These are phyloP conservation scores for Fundulus diaphanus DNA, from an alignment of 2,797 vertebrate genomes.

Conservation along the genomic window DNA sequence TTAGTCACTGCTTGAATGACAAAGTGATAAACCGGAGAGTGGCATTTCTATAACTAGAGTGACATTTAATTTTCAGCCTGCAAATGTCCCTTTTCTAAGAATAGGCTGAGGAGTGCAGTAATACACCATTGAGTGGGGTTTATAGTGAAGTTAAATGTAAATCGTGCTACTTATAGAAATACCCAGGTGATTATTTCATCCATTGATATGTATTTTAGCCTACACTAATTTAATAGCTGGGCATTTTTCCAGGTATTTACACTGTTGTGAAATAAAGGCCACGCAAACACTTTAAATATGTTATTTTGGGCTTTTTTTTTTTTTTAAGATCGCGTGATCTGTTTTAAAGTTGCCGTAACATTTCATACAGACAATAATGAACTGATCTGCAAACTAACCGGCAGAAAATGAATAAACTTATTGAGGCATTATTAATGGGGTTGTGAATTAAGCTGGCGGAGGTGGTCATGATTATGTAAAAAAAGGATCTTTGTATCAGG, in stretches of 20 bases:
- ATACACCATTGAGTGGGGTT: slow-evolving; percentile 4
- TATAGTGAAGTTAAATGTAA: background rate
- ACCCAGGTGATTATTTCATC: background rate
- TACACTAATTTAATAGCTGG: no score
- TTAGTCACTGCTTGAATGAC: slow-evolving; percentile 41
- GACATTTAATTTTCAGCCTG: slow-evolving; percentile 68
- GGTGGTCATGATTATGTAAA: background rate
- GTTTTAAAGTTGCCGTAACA: background rate
- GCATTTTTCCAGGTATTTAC: no score
- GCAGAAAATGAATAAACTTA: background rate
- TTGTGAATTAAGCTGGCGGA: background rate
- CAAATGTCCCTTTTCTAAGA: slow-evolving; percentile 60
- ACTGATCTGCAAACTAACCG: background rate
- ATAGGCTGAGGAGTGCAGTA: slow-evolving; percentile 24
- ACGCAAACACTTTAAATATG: background rate
- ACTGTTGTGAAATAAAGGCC: background rate
- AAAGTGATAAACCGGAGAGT: slow-evolving; percentile 53
- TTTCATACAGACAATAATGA: background rate
- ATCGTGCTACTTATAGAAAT: background rate
- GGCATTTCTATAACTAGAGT: slow-evolving; percentile 73
- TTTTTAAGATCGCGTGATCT: background rate
- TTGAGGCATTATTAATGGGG: background rate
- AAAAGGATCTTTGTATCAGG: background rate
- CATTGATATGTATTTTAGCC: background rate
- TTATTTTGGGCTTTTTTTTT: background rate